These are phyloP conservation scores for Grapholita molesta DNA, from an alignment of 1,140 invertebrate species.

Conservation along the genomic window DNA sequence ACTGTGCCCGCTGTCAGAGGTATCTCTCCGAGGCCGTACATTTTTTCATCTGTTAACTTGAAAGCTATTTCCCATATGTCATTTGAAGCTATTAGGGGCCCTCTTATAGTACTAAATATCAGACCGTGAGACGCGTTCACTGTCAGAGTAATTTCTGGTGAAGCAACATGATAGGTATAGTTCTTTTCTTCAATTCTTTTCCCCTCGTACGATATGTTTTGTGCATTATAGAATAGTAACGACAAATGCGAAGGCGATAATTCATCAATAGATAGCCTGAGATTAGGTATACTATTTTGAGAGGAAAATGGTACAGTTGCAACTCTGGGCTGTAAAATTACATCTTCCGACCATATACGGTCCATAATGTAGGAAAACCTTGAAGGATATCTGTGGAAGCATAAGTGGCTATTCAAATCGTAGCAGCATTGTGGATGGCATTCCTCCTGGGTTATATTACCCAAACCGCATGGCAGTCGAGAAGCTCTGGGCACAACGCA, in stretches of 20 bases:
- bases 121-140: slow-evolving; percentile 42
- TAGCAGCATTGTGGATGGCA: slow-evolving; percentile 65
- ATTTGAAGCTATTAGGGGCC: slow-evolving; percentile 60
- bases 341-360: slow-evolving; percentile 45
- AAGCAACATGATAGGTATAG: slow-evolving; percentile 47
- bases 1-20: slow-evolving; percentile 44
- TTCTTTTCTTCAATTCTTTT: slow-evolving; percentile 44
- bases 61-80: slow-evolving; percentile 70
- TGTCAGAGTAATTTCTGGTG: slow-evolving; percentile 51
- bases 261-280: slow-evolving; percentile 56
- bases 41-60: slow-evolving; percentile 53
- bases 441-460: slow-evolving; percentile 29
- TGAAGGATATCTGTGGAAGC: slow-evolving; percentile 61
- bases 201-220: slow-evolving; percentile 25
- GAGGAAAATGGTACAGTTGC: slow-evolving; percentile 46
- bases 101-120: slow-evolving; percentile 57
- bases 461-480: slow-evolving; percentile 52
- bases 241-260: slow-evolving; percentile 48
- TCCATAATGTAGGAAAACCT: slow-evolving; percentile 56
- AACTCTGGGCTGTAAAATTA: slow-evolving; percentile 44
- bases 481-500: slow-evolving; percentile 43
- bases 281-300: slow-evolving; percentile 37
- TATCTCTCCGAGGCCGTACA: slow-evolving; percentile 64
- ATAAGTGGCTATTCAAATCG: slow-evolving; percentile 43
- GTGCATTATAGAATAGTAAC: slow-evolving; percentile 50